Evolutionary conservation across 1,140 invertebrate genomes (phyloP), one percentile per base, ranked within the genome.

Genomic region (Steinernema feltiae): DNA sequence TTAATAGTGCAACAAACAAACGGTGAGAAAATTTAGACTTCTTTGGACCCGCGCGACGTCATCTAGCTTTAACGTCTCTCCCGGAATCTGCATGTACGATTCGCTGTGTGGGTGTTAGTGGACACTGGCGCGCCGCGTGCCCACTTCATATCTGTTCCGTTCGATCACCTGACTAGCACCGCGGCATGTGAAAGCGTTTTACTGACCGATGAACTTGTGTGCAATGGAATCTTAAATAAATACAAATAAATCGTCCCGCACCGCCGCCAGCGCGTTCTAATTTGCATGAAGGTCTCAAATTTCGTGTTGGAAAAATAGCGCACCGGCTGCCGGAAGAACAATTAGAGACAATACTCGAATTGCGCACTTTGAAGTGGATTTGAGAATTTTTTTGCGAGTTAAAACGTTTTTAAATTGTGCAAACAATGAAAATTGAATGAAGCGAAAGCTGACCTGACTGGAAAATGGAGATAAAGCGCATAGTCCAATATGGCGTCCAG

Each of bases 401-500:
- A n/a, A 27, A 63, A 15, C 24, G 7, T 27, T 63, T 15, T 63
- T 27, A 15, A 3, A 63, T 63, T 63, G 3, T 63, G 53, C 7
- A 27, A 27, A 15, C 2, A 3, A 7, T 63, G 24, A 12, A 12
- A 63, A n/a, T 63, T 27, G 7, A 63, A 3, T 27, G 2, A 27
- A 27, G 53, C 53, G 24, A 63, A 78, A 32, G 31, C 77, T 63
- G 41, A 78, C 75, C n/a, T 21, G 69, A n/a, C 18, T 75, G 30
- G 72, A 76, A 41, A 7, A 76, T 46, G 71, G 29, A 77, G 35
- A 70, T 73, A 24, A 81, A 31, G n/a, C 78, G 63, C n/a, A 82
- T 48, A 1, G 30, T 30, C 81, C 79, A 82, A 30, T 85, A 84
- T 1, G 83, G 83, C 0, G 83, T 84, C 83, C 83, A 84, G 76